phyloP scores from a whole-genome alignment of 2,888 invertebrate species.

The Syrista parreyssii region DNA sequence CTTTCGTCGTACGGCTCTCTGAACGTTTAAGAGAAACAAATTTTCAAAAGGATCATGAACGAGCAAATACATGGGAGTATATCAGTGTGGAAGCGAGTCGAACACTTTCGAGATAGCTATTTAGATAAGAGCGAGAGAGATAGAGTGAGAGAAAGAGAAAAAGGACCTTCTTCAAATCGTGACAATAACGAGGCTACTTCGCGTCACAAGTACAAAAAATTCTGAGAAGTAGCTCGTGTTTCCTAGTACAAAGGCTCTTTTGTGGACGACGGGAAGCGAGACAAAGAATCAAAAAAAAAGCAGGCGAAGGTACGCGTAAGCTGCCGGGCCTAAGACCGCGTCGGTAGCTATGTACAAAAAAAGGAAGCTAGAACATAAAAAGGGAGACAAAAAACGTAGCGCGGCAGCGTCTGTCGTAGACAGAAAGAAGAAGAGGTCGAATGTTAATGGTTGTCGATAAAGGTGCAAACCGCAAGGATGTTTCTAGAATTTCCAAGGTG shows the following conservation, averaged over 20 bases:
- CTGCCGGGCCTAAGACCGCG: not conserved
- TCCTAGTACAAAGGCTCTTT: not conserved
- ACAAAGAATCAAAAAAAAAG: not conserved
- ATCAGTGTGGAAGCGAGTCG: not conserved
- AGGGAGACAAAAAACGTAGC: not conserved
- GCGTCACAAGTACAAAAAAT: slow-evolving; percentile 9
- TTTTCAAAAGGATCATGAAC: not conserved
- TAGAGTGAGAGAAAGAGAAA: not conserved
- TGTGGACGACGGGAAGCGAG: not conserved
- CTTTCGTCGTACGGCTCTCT: not conserved
- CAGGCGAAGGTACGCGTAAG: not conserved
- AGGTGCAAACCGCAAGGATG: not conserved
- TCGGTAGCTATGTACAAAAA: not conserved
- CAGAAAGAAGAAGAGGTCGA: not conserved
- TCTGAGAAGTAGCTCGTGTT: not conserved
- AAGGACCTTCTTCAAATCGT: slow-evolving; percentile 5
- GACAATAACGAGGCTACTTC: slow-evolving; percentile 9
- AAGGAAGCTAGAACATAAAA: not conserved
- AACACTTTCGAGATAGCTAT: not conserved
- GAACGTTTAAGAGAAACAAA: not conserved
- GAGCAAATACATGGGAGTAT: not conserved
- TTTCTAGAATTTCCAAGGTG: not conserved
- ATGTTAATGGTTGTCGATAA: not conserved
- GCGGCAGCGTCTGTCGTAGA: not conserved
- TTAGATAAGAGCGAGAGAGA: not conserved